Base-by-base conservation (phyloP, 2,888 invertebrate species). In the Diarsia dahlii region DNA sequence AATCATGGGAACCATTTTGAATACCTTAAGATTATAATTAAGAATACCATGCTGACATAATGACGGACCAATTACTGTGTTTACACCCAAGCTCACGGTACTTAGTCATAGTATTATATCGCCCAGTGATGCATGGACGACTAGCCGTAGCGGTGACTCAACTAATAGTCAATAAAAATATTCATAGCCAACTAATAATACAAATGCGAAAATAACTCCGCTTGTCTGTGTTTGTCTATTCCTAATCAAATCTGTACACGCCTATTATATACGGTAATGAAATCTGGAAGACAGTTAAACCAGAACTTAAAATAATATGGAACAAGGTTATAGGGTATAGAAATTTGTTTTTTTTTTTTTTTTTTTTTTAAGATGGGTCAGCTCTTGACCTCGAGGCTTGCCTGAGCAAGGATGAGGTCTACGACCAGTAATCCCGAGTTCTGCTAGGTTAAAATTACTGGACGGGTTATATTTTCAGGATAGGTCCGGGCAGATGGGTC, bases 51-150 rank as follows among this genome's bases (percentile, higher is more conserved):
- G 76, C 78, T 87, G 82, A 71, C 75, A 80, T 74, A 73, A 79
- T 85, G 74, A 78, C 62, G 50, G 48, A 20, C 52, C 74, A 76
- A 76, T 87, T 80, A 83, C 64, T 67, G 62, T 87, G 76, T 87
- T 86, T 83, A 79, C 76, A 76, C 50, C 54, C 54, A 81, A 76
- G 83, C 69, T 76, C 63, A 72, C 56, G 45, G 76, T 62, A 74
- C 72, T 86, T 82, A 85, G 86, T 81, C 87, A 87, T 66, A 50
- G 68, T 66, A 76, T 82, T 82, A 80, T 78, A 84, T 78, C 76
- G 75, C 69, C 54, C 63, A 65, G 52, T 80, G 75, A 78, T 70
- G 78, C 83, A 74, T 77, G 50, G 69, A 66, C 39, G 72, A 46
- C 64, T 54, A 48, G 71, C 45, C 52, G 52, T 58, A 64, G 62